These are phyloP conservation scores for Heliconius hewitsoni DNA, from an alignment of 1,140 invertebrate species.

Conservation along the genomic window DNA sequence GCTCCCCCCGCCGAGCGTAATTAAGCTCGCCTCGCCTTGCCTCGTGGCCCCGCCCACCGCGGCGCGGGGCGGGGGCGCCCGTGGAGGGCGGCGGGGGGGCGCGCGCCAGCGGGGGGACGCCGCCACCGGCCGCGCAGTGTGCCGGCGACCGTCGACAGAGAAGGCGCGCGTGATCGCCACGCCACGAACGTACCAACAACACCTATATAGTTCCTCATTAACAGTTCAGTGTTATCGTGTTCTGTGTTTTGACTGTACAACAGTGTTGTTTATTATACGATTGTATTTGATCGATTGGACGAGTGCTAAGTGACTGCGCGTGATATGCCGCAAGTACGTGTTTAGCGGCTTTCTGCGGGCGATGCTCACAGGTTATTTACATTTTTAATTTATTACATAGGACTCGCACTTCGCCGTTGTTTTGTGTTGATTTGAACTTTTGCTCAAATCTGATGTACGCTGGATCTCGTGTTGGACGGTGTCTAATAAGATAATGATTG, in stretches of 20 bases:
- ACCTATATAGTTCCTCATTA: constrained; percentile 69
- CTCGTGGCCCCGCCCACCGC: constrained; percentile 64
- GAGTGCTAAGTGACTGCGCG: constrained; percentile 74
- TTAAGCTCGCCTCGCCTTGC: constrained; percentile 77
- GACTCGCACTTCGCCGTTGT: constrained; percentile 47
- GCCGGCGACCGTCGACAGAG: constrained; percentile 74
- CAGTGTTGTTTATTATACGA: constrained; percentile 56
- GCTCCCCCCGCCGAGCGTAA: constrained; percentile 72
- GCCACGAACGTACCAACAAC: constrained; percentile 61
- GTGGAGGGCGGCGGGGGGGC: constrained; percentile 43
- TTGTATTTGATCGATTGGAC: constrained; percentile 54
- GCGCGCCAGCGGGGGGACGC: constrained; percentile 55
- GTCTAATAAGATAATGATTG: background rate
- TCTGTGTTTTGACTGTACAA: constrained; percentile 73
- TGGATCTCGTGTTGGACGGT: background rate
- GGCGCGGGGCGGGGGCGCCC: constrained; percentile 26
- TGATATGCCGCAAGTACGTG: constrained; percentile 72
- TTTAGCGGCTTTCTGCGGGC: constrained; percentile 76
- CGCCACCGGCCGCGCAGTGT: constrained; percentile 69
- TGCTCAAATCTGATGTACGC: background rate
- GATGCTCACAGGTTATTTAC: constrained; percentile 77
- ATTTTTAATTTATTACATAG: constrained; percentile 52
- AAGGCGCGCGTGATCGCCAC: constrained; percentile 59
- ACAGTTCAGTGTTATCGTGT: constrained; percentile 74
- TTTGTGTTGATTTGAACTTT: background rate